Evolutionary conservation across 2,888 invertebrate genomes (phyloP), one percentile per base, ranked within the genome.

Genomic region (Antitype chi): DNA sequence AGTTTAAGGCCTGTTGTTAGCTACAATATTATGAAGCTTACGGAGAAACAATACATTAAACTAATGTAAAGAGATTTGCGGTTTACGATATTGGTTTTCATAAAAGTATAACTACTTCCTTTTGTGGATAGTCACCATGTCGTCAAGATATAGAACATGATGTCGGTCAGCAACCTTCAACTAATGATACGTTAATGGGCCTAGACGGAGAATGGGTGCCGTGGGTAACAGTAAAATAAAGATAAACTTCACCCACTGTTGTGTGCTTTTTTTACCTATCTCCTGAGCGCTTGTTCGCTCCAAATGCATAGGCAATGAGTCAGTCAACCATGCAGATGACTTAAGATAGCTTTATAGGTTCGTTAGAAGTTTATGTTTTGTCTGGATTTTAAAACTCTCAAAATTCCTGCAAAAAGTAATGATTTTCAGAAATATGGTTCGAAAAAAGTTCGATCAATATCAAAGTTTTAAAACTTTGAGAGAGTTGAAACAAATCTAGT

Each of bases 251-350:
- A 94, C 92, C 94, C 92, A 94, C 93, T 93, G 92, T 94, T 95
- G 92, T 91, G 93, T 93, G 82, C 91, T 91, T 88, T 92, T 95
- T 96, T 95, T 95, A 93, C 94, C 94, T 94, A 95, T 94, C 94
- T 94, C 90, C 93, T 93, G 92, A 95, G 94, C 94, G 94, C 94
- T 92, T 92, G 93, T 91, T 92, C 88, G 94, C 91, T 95, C 95
- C 86, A 91, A 95, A 96, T 96, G 95, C 96, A 96, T 96, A 93
- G 90, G 89, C 94, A 94, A 96, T 96, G 96, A 96, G 93, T 96
- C 96, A 96, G 94, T 94, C 92, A 91, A 94, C 91, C 95, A 90
- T 92, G 83, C 85, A 87, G 74, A 87, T 71, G 73, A 85, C 77
- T 80, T 82, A 85, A n/a, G 63, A 64, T 76, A 75, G 60, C 78